Evolutionary conservation across 1,140 invertebrate genomes (phyloP), one percentile per base, ranked within the genome.

Genomic region (Neodiprion fabricii): DNA sequence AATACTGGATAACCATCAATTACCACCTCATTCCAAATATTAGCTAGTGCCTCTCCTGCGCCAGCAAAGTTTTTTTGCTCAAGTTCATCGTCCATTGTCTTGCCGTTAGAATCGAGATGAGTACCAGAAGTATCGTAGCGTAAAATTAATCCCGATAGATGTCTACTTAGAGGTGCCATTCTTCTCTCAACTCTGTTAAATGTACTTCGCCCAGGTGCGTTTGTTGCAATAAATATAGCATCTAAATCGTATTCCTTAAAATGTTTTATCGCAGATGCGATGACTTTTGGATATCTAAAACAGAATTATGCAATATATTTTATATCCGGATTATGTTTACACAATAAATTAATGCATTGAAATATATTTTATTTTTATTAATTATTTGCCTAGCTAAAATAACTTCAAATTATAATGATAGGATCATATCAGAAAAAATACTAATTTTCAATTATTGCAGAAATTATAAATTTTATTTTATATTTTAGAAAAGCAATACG

Each of bases 131-230:
- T 71, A 72, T 88, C 85, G 78, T 88, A 78, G 50, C 76, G 78
- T 40, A 87, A 74, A 72, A 88, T 80, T 9, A 87, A 14, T 70
- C 85, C 84, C 71, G 84, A 49, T 28, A 88, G 75, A 71, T 84
- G 80, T 61, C 75, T 76, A 71, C 82, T 85, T 40, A 89, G 72
- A 21, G 86, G 85, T 66, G 85, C 87, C 86, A 88, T 82, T 14
- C 81, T 49, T 47, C 77, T 73, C 74, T 82, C 78, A 21, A 80
- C 76, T 7, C 77, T 50, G 48, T 82, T 82, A 78, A 79, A 89
- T 7, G 86, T 82, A 66, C 77, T 80, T 40, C 80, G 75, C 10
- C 84, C 85, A 70, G 86, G 86, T 48, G 87, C 85, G 84, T 88
- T 85, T 17, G 83, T 85, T 14, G 79, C 80, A 72, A 88, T 80